phyloP scores from a whole-genome alignment of 2,888 invertebrate species.

The Tachystola acroxantha region DNA sequence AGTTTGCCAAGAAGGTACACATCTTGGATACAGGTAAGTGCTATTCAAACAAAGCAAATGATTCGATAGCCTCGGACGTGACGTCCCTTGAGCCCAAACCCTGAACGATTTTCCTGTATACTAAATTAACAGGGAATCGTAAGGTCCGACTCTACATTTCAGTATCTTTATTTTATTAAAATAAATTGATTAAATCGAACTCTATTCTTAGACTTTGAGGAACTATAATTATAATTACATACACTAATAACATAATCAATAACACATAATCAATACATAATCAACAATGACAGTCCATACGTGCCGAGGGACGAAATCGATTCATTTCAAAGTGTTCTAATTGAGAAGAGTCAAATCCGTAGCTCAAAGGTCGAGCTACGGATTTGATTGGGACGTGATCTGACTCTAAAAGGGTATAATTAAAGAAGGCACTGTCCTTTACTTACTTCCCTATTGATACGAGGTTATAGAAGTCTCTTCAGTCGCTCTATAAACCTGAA shows the following conservation, averaged over 20 bases:
- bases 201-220: too few relatives aligned
- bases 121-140: slow-evolving; percentile 10
- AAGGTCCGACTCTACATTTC: slow-evolving; percentile 11
- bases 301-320: neutral
- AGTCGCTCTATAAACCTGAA: too few relatives aligned
- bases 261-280: neutral
- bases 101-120: slow-evolving; percentile 35
- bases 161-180: too few relatives aligned
- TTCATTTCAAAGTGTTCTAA: neutral
- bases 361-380: too few relatives aligned
- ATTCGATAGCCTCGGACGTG: slow-evolving; percentile 46
- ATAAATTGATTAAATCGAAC: too few relatives aligned
- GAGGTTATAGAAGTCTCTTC: too few relatives aligned
- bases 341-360: neutral
- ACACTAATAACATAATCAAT: too few relatives aligned
- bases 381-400: slow-evolving; percentile 10
- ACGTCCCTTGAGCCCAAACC: slow-evolving; percentile 46
- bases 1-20: neutral
- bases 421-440: too few relatives aligned
- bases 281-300: too few relatives aligned
- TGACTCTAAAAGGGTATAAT: neutral
- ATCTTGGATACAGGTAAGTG: neutral
- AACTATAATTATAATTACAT: too few relatives aligned
- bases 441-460: too few relatives aligned
- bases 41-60: neutral